Evolutionary conservation across 2,888 invertebrate species (phyloP), one percentile per base, ranked within the genome.

Genomic region (Cosmia pyralina): DNA sequence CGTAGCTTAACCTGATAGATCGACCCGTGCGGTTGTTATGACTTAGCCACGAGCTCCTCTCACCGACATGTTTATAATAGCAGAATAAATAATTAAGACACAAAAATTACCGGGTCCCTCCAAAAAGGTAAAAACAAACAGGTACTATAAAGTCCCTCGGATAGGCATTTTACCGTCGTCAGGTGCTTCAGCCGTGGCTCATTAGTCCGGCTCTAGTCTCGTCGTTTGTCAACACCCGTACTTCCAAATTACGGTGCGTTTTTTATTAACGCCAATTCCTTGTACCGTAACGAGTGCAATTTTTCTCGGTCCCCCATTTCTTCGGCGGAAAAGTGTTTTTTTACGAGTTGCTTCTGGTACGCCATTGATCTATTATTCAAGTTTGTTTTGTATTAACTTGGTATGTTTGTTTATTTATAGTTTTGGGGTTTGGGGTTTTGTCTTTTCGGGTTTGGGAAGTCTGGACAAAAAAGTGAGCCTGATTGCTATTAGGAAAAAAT

Each of bases 221-320:
- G 89, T 92, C 93, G 92, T 95, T 95, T 96, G 93, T 96, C 94
- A 95, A 90, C 91, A 88, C 93, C 93, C 92, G 89, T 88, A 89
- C 87, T 81, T 77, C 90, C 88, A 90, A 92, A 92, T 92, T 92
- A 92, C 92, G 84, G 86, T 85, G 79, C 87, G 89, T 85, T 89
- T 89, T 94, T 95, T 95, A 95, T 94, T 94, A 94, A 94, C 93
- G 93, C 94, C 94, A 93, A 94, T 94, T 93, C 90, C 92, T 93
- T 91, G 88, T 86, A 87, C 88, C 84, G 91, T 93, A 94, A 95
- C 92, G 94, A 94, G 91, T 81, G 92, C 90, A 90, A 94, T 94
- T 95, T 95, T 93, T 94, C 91, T 85, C 71, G 75, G 83, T 67
- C 77, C 80, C 81, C 77, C 68, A 69, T 77, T 75, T 83, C 85